A percentile compares a stretch with the other conserved stretches of the same genome.
These are phyloP conservation scores for Cyprinodon tularosa DNA, from an alignment of 2,113 vertebrate genomes.

Conservation along the genomic window DNA sequence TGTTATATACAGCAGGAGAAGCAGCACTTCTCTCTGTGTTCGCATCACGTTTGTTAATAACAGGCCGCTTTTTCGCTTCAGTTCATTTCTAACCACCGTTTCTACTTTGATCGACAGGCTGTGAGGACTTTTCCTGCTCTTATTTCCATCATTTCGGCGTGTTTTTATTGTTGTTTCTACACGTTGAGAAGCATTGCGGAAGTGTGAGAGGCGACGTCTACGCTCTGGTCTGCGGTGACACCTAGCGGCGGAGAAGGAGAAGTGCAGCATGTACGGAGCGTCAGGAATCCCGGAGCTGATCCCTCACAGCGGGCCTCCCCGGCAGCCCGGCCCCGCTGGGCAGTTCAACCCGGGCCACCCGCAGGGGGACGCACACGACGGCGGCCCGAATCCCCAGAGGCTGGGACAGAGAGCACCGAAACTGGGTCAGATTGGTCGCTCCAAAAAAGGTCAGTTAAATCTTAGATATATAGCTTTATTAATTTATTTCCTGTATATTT, in stretches of 20 bases:
- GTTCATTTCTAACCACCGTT: conserved; percentile 23
- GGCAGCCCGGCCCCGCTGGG: conserved; percentile 68
- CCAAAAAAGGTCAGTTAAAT: conserved; percentile 77
- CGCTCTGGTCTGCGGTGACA: conserved; percentile 54
- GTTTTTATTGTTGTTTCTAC: conserved; percentile 19
- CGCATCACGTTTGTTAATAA: conserved; percentile 15
- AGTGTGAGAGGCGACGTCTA: conserved; percentile 45
- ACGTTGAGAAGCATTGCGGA: conserved; percentile 65
- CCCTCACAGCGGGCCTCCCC: conserved; percentile 60
- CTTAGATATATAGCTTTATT: not conserved
- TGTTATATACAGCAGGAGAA: conserved; percentile 14
- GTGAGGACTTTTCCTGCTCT: conserved; percentile 12
- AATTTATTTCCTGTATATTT: not conserved
- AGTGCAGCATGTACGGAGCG: conserved; percentile 75
- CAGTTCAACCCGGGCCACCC: conserved; percentile 71
- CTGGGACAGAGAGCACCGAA: conserved; percentile 80
- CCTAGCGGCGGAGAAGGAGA: conserved; percentile 47
- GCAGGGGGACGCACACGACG: conserved; percentile 55
- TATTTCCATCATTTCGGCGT: conserved; percentile 3
- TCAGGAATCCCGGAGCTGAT: conserved; percentile 80
- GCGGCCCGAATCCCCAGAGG: conserved; percentile 64
- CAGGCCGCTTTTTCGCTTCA: not conserved
- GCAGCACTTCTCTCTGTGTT: conserved; percentile 11
- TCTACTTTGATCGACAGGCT: conserved; percentile 45
- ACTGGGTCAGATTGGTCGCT: conserved; percentile 81